Base-by-base conservation (phyloP, 2,888 invertebrate genomes). In the Drosophila histrio region DNA sequence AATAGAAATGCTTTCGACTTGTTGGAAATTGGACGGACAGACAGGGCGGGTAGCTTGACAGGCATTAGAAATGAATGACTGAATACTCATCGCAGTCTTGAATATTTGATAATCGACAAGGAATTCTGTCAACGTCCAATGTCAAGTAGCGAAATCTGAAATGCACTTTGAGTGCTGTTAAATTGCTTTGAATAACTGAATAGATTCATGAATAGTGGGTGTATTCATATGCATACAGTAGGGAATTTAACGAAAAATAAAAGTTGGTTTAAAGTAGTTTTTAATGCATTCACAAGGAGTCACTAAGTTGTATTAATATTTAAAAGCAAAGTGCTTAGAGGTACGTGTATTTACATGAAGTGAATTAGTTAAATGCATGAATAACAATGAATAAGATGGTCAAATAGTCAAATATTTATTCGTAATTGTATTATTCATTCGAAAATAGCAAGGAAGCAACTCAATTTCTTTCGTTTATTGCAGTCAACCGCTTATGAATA, bases 81-180 rank as follows among this genome's bases (percentile, higher is more conserved):
- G 36, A 22, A 22, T 15, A 26, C 36, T 17, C 50, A 39, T 21
- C 13, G 28, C 5, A 19, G 26, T 21, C 38, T 52, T 52, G 26
- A 52, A 52, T 52, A 52, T 38, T 52, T 52, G 26, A 52, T 52
- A 38, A 19, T 13, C 38, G 17, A n/a, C 8, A 39, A 19, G 38
- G 38, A 36, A 38, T 19, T 38, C 38, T 17, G 26, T 9, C 26
- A 36, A 26, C n/a, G 36, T 26, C 11, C 9, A 26, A 19, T 11
- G 24, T 24, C 24, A 36, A 26, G 36, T 50, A 17, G 24, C 24
- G 2, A 34, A 17, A 50, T 50, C 36, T 26, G 6, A 52, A 52
- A 52, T 52, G 50, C 50, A 38, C 38, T 38, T 52, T 50, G 26
- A 50, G 38, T 19, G 19, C 36, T 50, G 26, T n/a, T n/a, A 24